A percentile compares a stretch with the other conserved stretches of the same genome.
Evolutionary conservation across 2,888 invertebrate species (phyloP).

Genomic region (Drosophila algonquin): DNA sequence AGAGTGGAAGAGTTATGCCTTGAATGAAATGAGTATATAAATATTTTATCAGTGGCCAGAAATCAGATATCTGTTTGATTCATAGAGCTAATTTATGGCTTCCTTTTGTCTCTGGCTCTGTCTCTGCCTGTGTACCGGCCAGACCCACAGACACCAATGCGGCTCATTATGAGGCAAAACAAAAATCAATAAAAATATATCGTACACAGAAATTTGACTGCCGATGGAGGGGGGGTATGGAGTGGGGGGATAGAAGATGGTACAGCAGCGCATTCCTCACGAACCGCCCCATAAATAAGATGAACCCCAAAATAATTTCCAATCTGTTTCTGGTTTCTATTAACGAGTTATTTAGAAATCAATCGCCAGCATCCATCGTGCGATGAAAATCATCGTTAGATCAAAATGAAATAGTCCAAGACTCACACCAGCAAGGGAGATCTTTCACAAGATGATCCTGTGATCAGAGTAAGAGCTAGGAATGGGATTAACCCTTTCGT

Average conservation of each 20-base stretch:
- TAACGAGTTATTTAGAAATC: conserved; percentile 66
- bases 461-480: conserved; percentile 20
- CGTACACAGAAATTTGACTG: conserved; percentile 58
- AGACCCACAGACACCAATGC: conserved; percentile 70
- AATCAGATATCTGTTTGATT: conserved; percentile 83
- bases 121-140: conserved; percentile 37
- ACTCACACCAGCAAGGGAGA: conserved; percentile 2
- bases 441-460: conserved; percentile 12
- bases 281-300: conserved; percentile 44
- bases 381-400: conserved; percentile 26
- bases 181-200: conserved; percentile 82
- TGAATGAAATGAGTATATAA: conserved; percentile 75
- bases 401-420: background rate
- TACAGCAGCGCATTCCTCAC: conserved; percentile 58
- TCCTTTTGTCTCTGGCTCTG: conserved; percentile 75
- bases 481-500: background rate
- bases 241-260: conserved; percentile 15
- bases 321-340: conserved; percentile 31
- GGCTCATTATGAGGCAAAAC: conserved; percentile 76
- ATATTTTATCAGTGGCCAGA: conserved; percentile 81
- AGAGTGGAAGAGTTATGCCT: conserved; percentile 65
- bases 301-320: conserved; percentile 39
- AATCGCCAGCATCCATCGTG: conserved; percentile 25
- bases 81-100: conserved; percentile 83
- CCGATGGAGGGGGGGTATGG: conserved; percentile 6